phyloP scores from a whole-genome alignment of 2,797 vertebrate species.

The Sebastiscus tertius region DNA sequence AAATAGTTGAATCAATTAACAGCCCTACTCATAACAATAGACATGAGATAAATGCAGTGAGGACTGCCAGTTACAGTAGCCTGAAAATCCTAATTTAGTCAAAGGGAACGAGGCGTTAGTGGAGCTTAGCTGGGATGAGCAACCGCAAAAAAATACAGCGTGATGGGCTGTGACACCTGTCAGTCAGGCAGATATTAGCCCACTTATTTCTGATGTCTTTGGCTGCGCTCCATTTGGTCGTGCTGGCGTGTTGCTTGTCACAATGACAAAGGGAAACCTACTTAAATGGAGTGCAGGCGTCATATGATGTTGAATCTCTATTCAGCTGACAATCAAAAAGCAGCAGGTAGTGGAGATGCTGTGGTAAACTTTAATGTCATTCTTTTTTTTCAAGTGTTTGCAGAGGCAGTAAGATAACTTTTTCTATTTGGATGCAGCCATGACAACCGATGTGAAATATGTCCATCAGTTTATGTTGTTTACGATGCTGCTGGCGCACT shows the following conservation, averaged over 20 bases:
- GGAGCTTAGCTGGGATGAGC: constrained; percentile 17
- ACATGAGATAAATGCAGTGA: neutral
- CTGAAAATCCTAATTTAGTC: constrained; percentile 1
- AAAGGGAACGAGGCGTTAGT: constrained; percentile 1
- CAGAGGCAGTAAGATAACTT: neutral
- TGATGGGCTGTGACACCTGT: constrained; percentile 12
- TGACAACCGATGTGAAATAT: neutral
- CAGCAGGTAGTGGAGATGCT: neutral
- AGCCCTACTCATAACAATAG: neutral
- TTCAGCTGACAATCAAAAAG: neutral
- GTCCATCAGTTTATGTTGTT: neutral
- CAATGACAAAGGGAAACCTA: neutral
- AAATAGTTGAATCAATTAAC: too few species aligned
- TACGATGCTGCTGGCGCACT: neutral
- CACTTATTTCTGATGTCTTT: neutral
- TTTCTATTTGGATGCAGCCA: neutral
- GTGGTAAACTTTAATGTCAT: neutral
- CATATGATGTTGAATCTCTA: neutral
- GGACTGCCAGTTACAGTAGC: constrained; percentile 1
- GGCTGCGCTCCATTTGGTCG: neutral
- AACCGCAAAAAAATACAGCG: constrained; percentile 1
- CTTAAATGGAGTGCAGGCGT: neutral
- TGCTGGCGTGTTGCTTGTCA: neutral
- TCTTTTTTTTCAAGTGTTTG: neutral
- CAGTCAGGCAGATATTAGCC: constrained; percentile 3